Base-by-base conservation (phyloP, 2,113 vertebrate genomes). In the Mesocricetus auratus region DNA sequence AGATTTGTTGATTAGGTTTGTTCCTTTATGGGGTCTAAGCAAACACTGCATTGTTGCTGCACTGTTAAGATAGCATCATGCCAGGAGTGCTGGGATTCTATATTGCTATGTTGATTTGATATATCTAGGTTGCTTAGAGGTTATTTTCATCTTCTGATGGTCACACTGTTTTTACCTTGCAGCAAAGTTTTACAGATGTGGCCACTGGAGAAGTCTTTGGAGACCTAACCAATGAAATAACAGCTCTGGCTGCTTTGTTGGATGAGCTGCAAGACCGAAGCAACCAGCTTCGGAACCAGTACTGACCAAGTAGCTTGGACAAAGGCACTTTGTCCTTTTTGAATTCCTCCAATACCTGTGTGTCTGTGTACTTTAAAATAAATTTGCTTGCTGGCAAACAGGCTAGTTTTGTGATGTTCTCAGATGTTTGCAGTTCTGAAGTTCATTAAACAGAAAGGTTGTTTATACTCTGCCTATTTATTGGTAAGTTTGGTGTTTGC, bases 131-230 rank as follows among this genome's bases (percentile, higher is more conserved):
- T 8, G 94, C 47, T 90, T 81, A 69, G 71, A 90, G 85, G 71
- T 69, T 73, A 87, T 69, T n/a, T 36, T 87, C 64, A 68, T 45
- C 36, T 90, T 91, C 94, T 97, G 66, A 96, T 92, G 29, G 71
- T 78, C 89, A 75, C 47, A 1, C 73, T 98, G 94, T 33, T 97
- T 69, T 97, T 97, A 26, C 97, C 88, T 12, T 96, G 42, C 98
- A 99, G 99, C 99, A 99, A 97, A 98, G 98, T 95, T 99, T 99
- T 98, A 98, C 98, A 7, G 99, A 99, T 53, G 97, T 98, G 75
- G 96, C 97, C 42, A 99, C 98, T 6, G 99, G 99, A 56, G 98
- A 99, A 60, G 68, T 99, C 96, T 98, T 98, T 31, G 26, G 68
- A 0, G 99, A 99, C 62, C 97, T 99, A 95, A 98, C 97, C 93